These are phyloP conservation scores for Meloe dianella DNA, from an alignment of 2,888 invertebrate species.

Conservation along the genomic window DNA sequence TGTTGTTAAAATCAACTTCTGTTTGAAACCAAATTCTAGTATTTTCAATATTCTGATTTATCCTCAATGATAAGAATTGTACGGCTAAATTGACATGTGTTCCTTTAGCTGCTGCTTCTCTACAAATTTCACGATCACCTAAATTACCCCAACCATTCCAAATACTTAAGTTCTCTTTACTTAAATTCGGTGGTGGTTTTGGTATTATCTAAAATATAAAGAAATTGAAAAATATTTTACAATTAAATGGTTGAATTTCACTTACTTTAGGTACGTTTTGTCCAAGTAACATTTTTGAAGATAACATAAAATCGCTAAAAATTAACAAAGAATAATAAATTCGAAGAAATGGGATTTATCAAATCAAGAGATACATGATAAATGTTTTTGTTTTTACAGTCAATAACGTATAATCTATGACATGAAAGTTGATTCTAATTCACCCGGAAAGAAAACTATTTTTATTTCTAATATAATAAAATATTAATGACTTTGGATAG, in stretches of 20 bases:
- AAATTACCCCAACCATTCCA: conserved; percentile 72
- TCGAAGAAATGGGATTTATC: background rate
- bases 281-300: background rate
- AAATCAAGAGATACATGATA: background rate
- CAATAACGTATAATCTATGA: background rate
- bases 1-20: conserved; percentile 61
- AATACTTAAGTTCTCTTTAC: conserved; percentile 56
- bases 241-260: no score
- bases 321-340: background rate
- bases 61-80: conserved; percentile 65
- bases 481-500: background rate
- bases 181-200: conserved; percentile 48
- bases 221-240: background rate
- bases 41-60: conserved; percentile 62
- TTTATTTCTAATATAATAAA: background rate
- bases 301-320: background rate
- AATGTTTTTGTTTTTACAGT: background rate
- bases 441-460: background rate
- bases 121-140: conserved; percentile 68
- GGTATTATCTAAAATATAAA: conserved; percentile 19
- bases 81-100: conserved; percentile 67
- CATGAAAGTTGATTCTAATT: background rate
- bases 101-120: conserved; percentile 74
- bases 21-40: conserved; percentile 65
- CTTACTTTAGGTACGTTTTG: background rate